These are phyloP conservation scores for Gallirallus australis DNA, from an alignment of 2,797 vertebrate species.

Conservation along the genomic window DNA sequence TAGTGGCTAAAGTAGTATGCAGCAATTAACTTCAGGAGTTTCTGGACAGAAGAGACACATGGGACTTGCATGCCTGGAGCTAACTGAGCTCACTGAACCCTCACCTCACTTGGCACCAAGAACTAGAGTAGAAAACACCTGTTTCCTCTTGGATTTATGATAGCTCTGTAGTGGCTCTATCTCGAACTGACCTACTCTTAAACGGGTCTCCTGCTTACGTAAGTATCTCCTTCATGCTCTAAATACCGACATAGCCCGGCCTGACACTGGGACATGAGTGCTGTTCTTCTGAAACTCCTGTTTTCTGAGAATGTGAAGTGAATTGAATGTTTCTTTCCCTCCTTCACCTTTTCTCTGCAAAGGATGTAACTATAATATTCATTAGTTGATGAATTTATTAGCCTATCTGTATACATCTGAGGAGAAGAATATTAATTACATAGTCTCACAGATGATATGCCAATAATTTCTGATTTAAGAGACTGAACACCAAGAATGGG, in stretches of 20 bases:
- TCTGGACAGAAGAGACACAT: background rate
- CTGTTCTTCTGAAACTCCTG: background rate
- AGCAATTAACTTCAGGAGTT: background rate
- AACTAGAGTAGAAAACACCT: background rate
- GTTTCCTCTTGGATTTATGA: background rate
- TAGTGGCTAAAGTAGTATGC: rapidly evolving
- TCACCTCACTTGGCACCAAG: background rate
- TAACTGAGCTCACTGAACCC: background rate
- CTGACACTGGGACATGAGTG: rapidly evolving
- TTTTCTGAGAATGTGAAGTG: rapidly evolving
- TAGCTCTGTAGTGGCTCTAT: background rate
- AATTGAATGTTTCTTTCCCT: background rate
- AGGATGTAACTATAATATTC: background rate
- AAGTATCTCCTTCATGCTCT: background rate
- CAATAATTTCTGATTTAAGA: background rate
- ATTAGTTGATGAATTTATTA: background rate
- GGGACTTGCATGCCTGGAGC: background rate
- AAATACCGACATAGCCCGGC: rapidly evolving
- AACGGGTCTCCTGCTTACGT: background rate
- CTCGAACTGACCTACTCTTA: background rate
- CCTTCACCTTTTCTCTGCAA: background rate
- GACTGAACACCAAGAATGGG: background rate
- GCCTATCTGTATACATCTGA: background rate
- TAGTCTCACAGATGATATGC: background rate
- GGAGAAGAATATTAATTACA: background rate